phyloP scores from a whole-genome alignment of 92 coral and sea anemone genomes.

The Paramuricea clavata region DNA sequence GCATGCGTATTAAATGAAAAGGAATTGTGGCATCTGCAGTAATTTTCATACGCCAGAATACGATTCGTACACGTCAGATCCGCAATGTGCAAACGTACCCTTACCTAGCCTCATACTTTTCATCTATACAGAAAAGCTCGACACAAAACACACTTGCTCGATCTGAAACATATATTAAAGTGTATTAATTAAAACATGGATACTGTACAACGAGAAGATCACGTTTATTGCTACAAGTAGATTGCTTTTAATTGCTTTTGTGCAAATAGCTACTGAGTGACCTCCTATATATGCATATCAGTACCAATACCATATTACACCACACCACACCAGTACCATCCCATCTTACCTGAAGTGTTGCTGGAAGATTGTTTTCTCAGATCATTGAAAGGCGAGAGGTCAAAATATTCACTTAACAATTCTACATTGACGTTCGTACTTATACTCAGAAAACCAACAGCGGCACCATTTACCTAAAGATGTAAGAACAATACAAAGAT shows the following conservation, averaged over 20 bases:
- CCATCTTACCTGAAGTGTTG: neutral
- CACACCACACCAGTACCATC: too few species aligned
- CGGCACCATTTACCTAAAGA: conserved; percentile 88
- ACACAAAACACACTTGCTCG: conserved; percentile 86
- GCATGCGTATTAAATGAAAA: too few species aligned
- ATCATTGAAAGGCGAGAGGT: conserved; percentile 91
- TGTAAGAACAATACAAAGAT: neutral
- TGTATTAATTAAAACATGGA: too few species aligned
- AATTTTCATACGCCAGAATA: too few species aligned
- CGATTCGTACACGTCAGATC: too few species aligned
- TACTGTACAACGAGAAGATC: too few species aligned
- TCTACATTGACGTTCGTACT: conserved; percentile 85
- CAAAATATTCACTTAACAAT: conserved; percentile 86
- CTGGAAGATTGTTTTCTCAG: conserved; percentile 56
- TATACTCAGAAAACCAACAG: conserved; percentile 97
- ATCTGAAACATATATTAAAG: conserved; percentile 35
- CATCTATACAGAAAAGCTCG: conserved; percentile 96
- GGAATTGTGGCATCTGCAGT: too few species aligned
- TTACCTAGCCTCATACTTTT: conserved; percentile 96
- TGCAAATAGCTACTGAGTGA: too few species aligned
- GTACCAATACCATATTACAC: too few species aligned
- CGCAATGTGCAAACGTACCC: neutral
- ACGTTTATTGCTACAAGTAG: too few species aligned
- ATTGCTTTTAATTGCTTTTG: too few species aligned
- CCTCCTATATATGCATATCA: too few species aligned